Evolutionary conservation across 2,797 vertebrate genomes (phyloP).

Genomic region (Mormyrus hasselquistii): DNA sequence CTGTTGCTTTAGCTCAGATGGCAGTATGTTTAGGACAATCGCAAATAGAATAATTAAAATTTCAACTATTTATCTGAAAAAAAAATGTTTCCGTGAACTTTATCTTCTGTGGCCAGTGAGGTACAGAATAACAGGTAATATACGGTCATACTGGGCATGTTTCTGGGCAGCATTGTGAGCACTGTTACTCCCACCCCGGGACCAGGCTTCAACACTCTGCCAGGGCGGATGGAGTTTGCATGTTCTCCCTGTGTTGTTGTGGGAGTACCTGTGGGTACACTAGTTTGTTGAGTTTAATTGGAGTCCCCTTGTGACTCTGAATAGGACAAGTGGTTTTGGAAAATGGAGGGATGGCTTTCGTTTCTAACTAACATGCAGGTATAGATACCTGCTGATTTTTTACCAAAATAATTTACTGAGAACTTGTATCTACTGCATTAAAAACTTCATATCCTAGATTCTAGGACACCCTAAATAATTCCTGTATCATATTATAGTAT

Average conservation of each 20-base stretch:
- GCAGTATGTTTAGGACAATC: not conserved
- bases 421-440: not conserved
- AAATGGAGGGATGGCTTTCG: not conserved
- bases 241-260: not conserved
- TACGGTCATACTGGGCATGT: not conserved
- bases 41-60: not conserved
- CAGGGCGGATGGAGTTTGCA: not conserved
- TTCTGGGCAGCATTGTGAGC: not conserved
- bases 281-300: not conserved
- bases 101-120: not conserved
- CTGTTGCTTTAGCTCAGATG: not conserved
- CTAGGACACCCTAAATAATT: not conserved
- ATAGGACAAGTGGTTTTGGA: not conserved
- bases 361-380: not conserved
- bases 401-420: not conserved
- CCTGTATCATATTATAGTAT: not conserved
- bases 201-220: too few relatives aligned
- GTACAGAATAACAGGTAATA: not conserved
- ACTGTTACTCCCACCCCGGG: not conserved
- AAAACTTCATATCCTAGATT: not conserved
- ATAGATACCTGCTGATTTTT: not conserved
- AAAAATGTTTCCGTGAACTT: not conserved
- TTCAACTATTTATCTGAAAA: not conserved
- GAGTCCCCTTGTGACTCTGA: not conserved
- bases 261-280: not conserved